Evolutionary conservation across 2,888 invertebrate genomes (phyloP), one percentile per base, ranked within the genome.

Genomic region (Drosophila cyrtoloma): DNA sequence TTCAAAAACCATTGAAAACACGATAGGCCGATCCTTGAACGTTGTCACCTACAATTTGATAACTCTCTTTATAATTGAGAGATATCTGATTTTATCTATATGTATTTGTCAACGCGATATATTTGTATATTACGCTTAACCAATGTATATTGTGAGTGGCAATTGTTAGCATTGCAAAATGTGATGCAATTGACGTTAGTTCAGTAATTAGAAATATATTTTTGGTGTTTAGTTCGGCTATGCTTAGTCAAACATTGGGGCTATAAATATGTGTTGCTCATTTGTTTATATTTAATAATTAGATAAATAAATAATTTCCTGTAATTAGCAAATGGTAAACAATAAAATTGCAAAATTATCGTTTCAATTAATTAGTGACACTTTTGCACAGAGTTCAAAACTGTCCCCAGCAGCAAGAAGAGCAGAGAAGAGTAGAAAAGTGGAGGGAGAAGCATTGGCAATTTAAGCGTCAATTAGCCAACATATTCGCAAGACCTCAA

Each of bases 361-460:
- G 44, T n/a, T 52, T 47, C 32, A 65, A 77, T 79, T 75, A 79
- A 79, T 70, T 79, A 62, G 22, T 52, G 47, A 44, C 61, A 55
- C 52, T 72, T 64, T 55, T n/a, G n/a, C 19, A 14, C 30, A n/a
- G 22, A 33, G n/a, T 35, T 14, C n/a, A 14, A 52, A 30, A 51
- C 19, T 19, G 5, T n/a, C 22, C n/a, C 19, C 9, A 39, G 26
- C 35, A 28, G 19, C 28, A 19, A 16, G 14, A 7, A 50, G 22
- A n/a, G 12, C 32, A 39, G 9, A 28, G 1, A 12, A 22, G 42
- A 12, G 42, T n/a, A 7, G 1, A 6, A 7, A 19, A 3, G 19
- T 5, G 22, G 3, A 14, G 33, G 19, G 26, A 32, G 7, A 9
- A 26, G 22, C 14, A 47, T 47, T 16, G 22, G 16, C 22, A 50